Conservation (phyloP, 2,113 vertebrate species). For the Clarias batrachus region DNA sequence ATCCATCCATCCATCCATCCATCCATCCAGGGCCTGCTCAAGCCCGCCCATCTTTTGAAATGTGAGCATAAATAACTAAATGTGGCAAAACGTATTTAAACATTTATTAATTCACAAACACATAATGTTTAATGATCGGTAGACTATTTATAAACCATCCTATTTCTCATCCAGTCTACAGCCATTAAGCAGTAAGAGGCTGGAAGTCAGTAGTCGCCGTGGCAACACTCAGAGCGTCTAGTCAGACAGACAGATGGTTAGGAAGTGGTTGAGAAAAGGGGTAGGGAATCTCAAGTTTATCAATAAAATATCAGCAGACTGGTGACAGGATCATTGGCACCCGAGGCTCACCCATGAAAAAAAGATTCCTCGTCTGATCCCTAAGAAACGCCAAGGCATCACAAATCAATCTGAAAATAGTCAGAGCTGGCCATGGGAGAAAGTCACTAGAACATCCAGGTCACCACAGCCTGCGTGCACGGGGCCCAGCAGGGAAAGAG, state of each 20-base stretch:
- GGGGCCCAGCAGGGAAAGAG: too few species aligned
- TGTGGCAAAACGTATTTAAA: background rate
- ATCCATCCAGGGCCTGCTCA: background rate
- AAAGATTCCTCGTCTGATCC: too few species aligned
- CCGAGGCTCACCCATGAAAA: too few species aligned
- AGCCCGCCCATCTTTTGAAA: background rate
- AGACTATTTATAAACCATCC: background rate
- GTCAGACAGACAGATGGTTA: background rate
- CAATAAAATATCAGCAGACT: too few species aligned
- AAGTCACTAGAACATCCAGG: too few species aligned
- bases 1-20: background rate
- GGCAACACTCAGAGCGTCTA: constrained; percentile 1
- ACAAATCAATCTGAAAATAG: too few species aligned
- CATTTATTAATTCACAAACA: background rate
- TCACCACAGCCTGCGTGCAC: too few species aligned
- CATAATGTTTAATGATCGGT: background rate
- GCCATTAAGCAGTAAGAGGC: background rate
- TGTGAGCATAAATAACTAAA: background rate
- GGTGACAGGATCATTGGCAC: too few species aligned
- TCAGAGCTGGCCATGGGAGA: too few species aligned
- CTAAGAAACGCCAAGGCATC: too few species aligned
- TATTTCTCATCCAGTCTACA: background rate
- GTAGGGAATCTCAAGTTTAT: background rate
- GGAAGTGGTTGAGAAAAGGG: background rate
- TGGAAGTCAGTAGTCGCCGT: background rate